Conservation (phyloP, 2,797 vertebrate species). For the Tiaroga cobitis region DNA sequence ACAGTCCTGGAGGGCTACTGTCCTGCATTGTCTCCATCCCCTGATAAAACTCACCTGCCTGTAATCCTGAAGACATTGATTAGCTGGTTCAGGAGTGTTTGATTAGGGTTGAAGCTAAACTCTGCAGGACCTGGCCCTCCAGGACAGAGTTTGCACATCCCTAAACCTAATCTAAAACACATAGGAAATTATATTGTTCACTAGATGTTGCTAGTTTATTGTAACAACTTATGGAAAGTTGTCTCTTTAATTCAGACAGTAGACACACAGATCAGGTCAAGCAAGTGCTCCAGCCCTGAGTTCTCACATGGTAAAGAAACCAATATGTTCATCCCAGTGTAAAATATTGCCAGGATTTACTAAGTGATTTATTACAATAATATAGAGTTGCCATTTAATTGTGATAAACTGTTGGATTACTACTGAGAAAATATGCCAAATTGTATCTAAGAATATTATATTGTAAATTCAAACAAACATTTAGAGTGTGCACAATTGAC, state of each 20-base stretch:
- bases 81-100: too few relatives aligned
- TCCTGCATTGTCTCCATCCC: too few relatives aligned
- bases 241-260: background rate
- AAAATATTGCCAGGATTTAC: conserved; percentile 2
- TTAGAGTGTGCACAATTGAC: background rate
- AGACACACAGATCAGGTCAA: background rate
- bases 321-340: background rate
- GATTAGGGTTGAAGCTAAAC: too few relatives aligned
- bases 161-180: background rate
- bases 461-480: background rate
- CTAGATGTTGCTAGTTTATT: background rate
- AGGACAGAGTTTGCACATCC: too few relatives aligned
- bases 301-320: background rate
- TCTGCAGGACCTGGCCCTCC: too few relatives aligned
- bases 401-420: conserved; percentile 1
- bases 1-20: too few relatives aligned
- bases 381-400: background rate
- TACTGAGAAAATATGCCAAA: background rate
- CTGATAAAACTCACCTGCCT: too few relatives aligned
- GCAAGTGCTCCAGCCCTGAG: background rate
- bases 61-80: too few relatives aligned
- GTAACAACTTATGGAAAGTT: background rate
- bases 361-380: background rate
- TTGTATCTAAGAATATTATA: background rate
- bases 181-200: background rate